phyloP scores from a whole-genome alignment of 2,888 invertebrate genomes.

The Mantis religiosa region DNA sequence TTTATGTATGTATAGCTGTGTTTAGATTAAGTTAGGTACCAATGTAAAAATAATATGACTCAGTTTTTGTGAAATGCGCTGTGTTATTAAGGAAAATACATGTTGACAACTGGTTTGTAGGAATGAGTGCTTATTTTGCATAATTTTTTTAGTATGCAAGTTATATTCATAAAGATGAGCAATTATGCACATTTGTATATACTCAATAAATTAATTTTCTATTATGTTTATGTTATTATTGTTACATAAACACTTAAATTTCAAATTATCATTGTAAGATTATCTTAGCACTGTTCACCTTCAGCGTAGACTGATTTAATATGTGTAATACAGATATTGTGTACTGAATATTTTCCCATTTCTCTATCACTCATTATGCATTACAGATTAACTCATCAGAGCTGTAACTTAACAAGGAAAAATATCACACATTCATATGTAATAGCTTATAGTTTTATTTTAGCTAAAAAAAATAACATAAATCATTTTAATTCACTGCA shows the following conservation, averaged over 20 bases:
- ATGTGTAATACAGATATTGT: neutral
- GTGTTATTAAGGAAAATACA: neutral
- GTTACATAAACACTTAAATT: neutral
- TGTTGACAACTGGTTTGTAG: neutral
- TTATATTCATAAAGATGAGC: neutral
- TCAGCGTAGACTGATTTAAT: neutral
- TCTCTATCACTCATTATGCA: neutral
- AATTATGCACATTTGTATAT: neutral
- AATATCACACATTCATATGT: neutral
- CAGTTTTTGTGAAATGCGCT: neutral
- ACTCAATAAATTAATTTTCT: conserved; percentile 16
- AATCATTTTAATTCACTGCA: neutral
- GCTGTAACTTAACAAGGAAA: neutral
- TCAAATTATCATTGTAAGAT: neutral
- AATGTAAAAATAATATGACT: neutral
- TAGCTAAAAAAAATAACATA: neutral
- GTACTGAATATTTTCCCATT: neutral
- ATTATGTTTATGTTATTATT: neutral
- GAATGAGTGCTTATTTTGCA: neutral
- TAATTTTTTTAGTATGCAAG: neutral
- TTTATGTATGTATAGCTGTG: neutral
- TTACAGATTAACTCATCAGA: neutral
- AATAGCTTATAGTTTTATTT: neutral
- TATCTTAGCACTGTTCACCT: neutral
- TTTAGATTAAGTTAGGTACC: neutral